Evolutionary conservation across 2,797 vertebrate species (phyloP).

Genomic region (Monodelphis domestica): DNA sequence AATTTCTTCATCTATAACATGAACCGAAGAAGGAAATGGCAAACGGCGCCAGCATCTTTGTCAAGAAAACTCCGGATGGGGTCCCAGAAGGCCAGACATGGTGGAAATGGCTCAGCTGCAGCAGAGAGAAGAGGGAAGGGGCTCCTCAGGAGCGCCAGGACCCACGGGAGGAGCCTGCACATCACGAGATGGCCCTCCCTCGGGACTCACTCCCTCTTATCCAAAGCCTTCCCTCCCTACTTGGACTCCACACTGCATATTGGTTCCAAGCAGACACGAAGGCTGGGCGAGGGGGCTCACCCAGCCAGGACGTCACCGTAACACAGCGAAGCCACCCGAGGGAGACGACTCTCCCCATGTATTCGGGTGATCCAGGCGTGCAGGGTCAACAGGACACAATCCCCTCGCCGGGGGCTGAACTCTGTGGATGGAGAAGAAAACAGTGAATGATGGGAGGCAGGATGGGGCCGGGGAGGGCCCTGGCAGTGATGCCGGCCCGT

Average conservation of each 20-base stretch:
- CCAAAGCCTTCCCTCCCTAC: slow-evolving; percentile 1
- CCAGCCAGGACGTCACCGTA: no score
- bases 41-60: no score
- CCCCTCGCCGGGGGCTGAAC: not conserved
- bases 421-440: slow-evolving; percentile 46
- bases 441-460: slow-evolving; percentile 39
- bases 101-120: no score
- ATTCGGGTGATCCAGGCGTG: slow-evolving; percentile 45
- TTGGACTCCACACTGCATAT: no score
- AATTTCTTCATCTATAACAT: no score
- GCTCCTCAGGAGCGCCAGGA: no score
- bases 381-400: slow-evolving; percentile 30
- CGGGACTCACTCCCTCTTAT: not conserved
- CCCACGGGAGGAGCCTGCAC: not conserved
- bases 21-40: no score
- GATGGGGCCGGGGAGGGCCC: slow-evolving; percentile 27
- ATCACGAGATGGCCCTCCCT: no score
- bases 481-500: slow-evolving; percentile 11
- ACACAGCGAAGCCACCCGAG: slow-evolving; percentile 39
- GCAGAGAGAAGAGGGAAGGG: not conserved
- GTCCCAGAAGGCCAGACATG: no score
- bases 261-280: no score
- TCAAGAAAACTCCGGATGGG: no score
- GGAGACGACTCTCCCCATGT: slow-evolving; percentile 21
- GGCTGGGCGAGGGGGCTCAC: no score